A percentile compares a stretch with the other conserved stretches of the same genome.
Evolutionary conservation across 2,888 invertebrate species (phyloP).

Genomic region (Catocala fraxini): DNA sequence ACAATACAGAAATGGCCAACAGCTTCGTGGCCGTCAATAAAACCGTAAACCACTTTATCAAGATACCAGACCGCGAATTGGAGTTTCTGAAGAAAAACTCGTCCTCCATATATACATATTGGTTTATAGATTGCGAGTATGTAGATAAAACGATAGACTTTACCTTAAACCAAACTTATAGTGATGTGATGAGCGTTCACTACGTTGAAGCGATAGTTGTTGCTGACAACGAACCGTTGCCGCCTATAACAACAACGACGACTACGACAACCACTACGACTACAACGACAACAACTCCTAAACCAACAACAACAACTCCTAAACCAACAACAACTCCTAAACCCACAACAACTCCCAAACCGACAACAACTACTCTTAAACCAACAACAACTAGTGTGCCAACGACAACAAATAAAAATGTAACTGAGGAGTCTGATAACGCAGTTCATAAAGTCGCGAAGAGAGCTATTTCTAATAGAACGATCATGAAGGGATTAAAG

Average conservation of each 20-base stretch:
- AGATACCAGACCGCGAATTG: conserved; percentile 88
- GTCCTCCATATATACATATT: conserved; percentile 89
- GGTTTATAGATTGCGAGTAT: conserved; percentile 93
- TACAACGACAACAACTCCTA: conserved; percentile 56
- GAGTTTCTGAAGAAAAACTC: conserved; percentile 85
- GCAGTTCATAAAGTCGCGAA: conserved; percentile 59
- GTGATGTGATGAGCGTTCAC: conserved; percentile 87
- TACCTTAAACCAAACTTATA: conserved; percentile 89
- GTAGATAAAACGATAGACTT: conserved; percentile 89
- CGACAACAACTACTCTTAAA: no score
- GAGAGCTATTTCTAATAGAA: conserved; percentile 59
- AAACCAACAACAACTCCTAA: conserved; percentile 48
- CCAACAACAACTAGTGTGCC: conserved; percentile 40
- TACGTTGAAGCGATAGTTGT: conserved; percentile 91
- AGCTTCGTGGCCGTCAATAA: conserved; percentile 89
- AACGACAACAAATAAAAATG: conserved; percentile 34
- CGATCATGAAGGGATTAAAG: conserved; percentile 54
- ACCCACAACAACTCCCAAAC: no score
- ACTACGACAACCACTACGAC: conserved; percentile 55
- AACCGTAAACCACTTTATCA: conserved; percentile 87
- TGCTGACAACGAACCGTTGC: conserved; percentile 89
- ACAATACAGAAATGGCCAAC: conserved; percentile 83
- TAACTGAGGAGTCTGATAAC: conserved; percentile 28
- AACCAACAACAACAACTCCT: conserved; percentile 48
- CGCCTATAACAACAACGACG: conserved; percentile 74